Conservation (phyloP, 2,888 invertebrate species). For the Aphidoletes aphidimyza region DNA sequence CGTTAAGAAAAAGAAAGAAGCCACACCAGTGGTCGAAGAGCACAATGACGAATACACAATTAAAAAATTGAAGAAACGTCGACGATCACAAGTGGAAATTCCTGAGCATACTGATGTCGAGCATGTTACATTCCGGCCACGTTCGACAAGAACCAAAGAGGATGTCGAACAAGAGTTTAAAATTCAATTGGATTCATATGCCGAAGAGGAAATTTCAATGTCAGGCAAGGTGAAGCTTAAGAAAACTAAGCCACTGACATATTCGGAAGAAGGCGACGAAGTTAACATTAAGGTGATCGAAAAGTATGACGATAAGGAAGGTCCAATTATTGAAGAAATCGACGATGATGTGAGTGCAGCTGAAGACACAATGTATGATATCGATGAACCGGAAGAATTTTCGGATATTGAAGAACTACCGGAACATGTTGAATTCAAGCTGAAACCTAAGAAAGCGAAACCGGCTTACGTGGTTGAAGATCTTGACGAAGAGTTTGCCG, state of each 20-base stretch:
- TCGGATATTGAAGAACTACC: constrained; percentile 68
- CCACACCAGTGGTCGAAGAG: constrained; percentile 69
- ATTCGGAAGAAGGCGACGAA: constrained; percentile 81
- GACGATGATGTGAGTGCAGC: constrained; percentile 69
- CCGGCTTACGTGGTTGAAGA: constrained; percentile 70
- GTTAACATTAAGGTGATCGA: constrained; percentile 76
- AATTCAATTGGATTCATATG: constrained; percentile 85
- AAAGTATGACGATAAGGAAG: constrained; percentile 71
- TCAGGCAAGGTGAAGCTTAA: constrained; percentile 84
- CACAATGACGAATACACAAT: constrained; percentile 76
- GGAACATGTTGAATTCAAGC: constrained; percentile 67
- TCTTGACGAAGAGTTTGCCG: constrained; percentile 69
- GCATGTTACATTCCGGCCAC: constrained; percentile 83
- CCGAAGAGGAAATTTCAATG: constrained; percentile 89
- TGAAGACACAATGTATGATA: constrained; percentile 69
- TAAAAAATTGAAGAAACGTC: constrained; percentile 76
- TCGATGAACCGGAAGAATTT: constrained; percentile 67
- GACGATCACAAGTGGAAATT: constrained; percentile 74
- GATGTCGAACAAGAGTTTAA: constrained; percentile 91
- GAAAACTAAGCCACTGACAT: constrained; percentile 78
- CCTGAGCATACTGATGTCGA: constrained; percentile 80
- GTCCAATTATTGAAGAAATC: constrained; percentile 72
- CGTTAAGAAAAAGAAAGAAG: constrained; percentile 68
- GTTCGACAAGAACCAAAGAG: constrained; percentile 81
- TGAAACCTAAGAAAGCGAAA: constrained; percentile 68